Base-by-base conservation (phyloP, 2,888 invertebrate genomes). In the Artemia sinica region DNA sequence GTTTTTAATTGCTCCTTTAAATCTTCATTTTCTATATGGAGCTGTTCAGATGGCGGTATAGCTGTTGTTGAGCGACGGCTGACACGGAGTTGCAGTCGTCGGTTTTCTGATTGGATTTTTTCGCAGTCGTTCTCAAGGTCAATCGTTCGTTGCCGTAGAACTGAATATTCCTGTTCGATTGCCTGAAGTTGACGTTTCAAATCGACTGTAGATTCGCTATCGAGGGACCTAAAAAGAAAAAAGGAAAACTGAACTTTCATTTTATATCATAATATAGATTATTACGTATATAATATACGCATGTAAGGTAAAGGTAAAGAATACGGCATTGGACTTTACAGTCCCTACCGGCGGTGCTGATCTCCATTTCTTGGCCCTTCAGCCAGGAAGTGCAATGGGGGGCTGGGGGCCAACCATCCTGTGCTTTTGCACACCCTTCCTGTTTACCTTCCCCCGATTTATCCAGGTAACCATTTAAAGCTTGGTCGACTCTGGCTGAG, bases 51-150 rank as follows among this genome's bases (percentile, higher is more conserved):
- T 28, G 71, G 69, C 1, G 72, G 72, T 9, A 74, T 72, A 1
- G 77, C 74, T 5, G 75, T 73, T 70, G 74, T 75, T 6, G 41
- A 6, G 68, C 74, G 74, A 50, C 72, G 65, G 41, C 68, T 74
- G 8, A 74, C 69, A n/a, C 74, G 72, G 69, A 86, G 76, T 76
- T 85, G 84, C 73, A 88, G 76, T 71, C 84, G 83, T 74, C 86
- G 87, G 75, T 89, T 89, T 77, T 89, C 89, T 66, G 83, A 81
- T 70, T 80, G 79, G 68, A 90, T 76, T 77, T 85, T 86, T 72
- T 89, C 89, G 75, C 88, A 88, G 75, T 90, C 89, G 51, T 79
- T 79, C 78, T 89, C 88, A 48, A 89, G 77, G 50, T 80, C 74
- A 8, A 72, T 72, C 66, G 76, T 72, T 70, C 86, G 88, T 49